Evolutionary conservation across 2,113 vertebrate species (phyloP), one percentile per base, ranked within the genome.

Genomic region (Podiceps cristatus): DNA sequence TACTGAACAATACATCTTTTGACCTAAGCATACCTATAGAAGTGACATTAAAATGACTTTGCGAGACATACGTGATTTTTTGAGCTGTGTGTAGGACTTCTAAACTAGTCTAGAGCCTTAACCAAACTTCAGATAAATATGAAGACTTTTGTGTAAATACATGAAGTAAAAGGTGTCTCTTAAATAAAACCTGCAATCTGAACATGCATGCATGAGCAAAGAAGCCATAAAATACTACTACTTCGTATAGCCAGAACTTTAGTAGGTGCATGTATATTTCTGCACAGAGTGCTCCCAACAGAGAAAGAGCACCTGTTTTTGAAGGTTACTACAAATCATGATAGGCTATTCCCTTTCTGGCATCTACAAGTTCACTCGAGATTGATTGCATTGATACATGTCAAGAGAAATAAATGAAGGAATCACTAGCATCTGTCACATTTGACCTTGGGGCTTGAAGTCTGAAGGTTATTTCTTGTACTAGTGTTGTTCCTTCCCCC

Each of bases 281-380:
- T 92, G 59, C 71, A 92, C 28, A 9, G 55, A 77, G 68, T 58
- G 69, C 56, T 77, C 90, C 71, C 68, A 95, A 67, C 25, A 96
- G 86, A 90, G 92, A 95, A 73, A 84, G 55, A 96, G 72, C 33
- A 80, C 95, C 87, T 97, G 74, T 40, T 82, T 97, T 88, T 97
- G 96, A 98, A 98, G 97, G 96, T 97, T 97, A 87, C 93, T 91
- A 77, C 96, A 96, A 97, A 97, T 97, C 95, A 96, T 95, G 95
- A 95, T 91, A 95, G 92, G 95, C 97, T 97, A 25, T 97, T 97
- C 93, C 86, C 80, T 96, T 96, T 95, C 90, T 98, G 96, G 79
- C 90, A 88, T 93, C 84, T 95, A 95, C 92, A 97, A 58, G 95
- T 98, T 97, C 95, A 95, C 95, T 97, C 4, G 28, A 78, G 15